Evolutionary conservation across 2,888 invertebrate species (phyloP).

Genomic region (Himalopsyche kuldschensis): DNA sequence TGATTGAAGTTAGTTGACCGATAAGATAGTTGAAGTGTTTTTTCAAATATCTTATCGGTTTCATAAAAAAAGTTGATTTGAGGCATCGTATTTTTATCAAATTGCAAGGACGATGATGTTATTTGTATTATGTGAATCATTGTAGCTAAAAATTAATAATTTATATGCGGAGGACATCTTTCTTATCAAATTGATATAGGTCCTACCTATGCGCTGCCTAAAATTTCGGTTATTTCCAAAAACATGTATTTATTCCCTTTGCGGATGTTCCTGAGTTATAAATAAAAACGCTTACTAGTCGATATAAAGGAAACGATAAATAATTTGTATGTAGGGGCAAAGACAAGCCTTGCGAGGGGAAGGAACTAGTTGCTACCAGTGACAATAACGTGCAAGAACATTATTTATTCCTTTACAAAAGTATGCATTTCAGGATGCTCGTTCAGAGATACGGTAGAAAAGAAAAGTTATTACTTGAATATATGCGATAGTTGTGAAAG

Average conservation of each 20-base stretch:
- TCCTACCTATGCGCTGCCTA: neutral
- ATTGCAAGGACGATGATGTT: too few species aligned
- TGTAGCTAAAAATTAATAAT: neutral
- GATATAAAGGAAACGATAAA: conserved; percentile 4
- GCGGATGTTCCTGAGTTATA: neutral
- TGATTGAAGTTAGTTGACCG: too few species aligned
- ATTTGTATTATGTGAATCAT: too few species aligned
- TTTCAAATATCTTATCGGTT: too few species aligned
- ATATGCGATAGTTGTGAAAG: neutral
- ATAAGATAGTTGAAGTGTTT: too few species aligned
- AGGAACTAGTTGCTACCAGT: neutral
- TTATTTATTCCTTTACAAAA: neutral
- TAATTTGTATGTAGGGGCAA: conserved; percentile 1
- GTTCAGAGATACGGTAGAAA: neutral
- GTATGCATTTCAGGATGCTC: neutral
- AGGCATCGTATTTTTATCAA: too few species aligned
- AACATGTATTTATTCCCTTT: neutral
- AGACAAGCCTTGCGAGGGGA: neutral
- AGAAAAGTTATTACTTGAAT: neutral
- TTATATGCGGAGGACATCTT: neutral
- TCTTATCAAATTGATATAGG: neutral
- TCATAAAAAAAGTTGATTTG: too few species aligned
- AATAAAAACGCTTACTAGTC: neutral
- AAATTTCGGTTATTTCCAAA: neutral
- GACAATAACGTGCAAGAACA: neutral